Percentiles rank a stretch among this genome's conserved stretches.
phyloP scores from a whole-genome alignment of 2,888 invertebrate species.

The Hololepta plana region DNA sequence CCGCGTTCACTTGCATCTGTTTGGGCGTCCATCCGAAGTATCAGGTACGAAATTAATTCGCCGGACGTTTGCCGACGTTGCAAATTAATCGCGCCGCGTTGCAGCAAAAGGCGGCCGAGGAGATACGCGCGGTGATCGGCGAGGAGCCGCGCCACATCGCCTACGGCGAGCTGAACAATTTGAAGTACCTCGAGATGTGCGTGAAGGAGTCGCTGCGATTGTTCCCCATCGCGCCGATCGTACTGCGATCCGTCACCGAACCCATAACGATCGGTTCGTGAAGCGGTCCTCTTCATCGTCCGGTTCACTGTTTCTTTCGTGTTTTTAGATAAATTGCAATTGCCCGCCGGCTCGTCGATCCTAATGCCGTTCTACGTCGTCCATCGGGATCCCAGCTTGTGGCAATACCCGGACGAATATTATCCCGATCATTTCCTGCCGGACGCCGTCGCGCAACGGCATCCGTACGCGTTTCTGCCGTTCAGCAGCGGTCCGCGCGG shows the following conservation, averaged over 20 bases:
- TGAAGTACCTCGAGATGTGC: slow-evolving; percentile 17
- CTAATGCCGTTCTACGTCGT: slow-evolving; percentile 15
- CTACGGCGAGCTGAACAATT: slow-evolving; percentile 13
- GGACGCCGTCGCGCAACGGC: slow-evolving; percentile 13
- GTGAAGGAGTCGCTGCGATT: slow-evolving; percentile 17
- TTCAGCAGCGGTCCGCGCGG: slow-evolving; percentile 19
- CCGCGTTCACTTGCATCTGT: slow-evolving; percentile 14
- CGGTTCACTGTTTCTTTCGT: no score
- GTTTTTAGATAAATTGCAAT: slow-evolving; percentile 12
- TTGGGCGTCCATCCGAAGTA: slow-evolving; percentile 20
- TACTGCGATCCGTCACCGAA: slow-evolving; percentile 14
- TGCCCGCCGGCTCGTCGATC: slow-evolving; percentile 15
- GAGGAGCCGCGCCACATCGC: slow-evolving; percentile 10
- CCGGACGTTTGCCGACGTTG: neutral
- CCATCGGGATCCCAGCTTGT: slow-evolving; percentile 15
- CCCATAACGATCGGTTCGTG: slow-evolving; percentile 16
- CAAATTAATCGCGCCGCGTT: neutral
- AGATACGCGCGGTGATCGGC: slow-evolving; percentile 15
- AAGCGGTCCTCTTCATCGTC: no score
- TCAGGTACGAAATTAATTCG: slow-evolving; percentile 13
- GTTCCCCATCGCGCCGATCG: slow-evolving; percentile 18
- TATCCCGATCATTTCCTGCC: slow-evolving; percentile 21
- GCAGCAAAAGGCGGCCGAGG: slow-evolving; percentile 15
- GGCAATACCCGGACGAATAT: slow-evolving; percentile 18
- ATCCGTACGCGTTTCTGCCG: slow-evolving; percentile 17